Percentiles rank a stretch among this genome's conserved stretches.
phyloP scores from a whole-genome alignment of 1,140 invertebrate genomes.

The Apis laboriosa region DNA sequence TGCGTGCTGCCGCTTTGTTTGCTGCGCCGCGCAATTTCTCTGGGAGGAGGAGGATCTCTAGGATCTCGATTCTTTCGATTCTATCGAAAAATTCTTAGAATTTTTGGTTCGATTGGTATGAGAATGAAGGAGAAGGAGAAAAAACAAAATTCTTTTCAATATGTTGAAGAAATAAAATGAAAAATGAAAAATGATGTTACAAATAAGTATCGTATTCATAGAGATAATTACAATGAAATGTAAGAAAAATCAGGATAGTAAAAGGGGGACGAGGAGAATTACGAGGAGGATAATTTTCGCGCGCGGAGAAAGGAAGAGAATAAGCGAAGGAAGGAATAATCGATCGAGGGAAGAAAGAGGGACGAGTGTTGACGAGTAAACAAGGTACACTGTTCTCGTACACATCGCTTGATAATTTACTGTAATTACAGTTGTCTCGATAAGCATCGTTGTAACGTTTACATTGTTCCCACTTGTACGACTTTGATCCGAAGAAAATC shows the following conservation, averaged over 20 bases:
- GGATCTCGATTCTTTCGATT: background rate
- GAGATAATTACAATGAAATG: too few species aligned
- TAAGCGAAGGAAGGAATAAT: background rate
- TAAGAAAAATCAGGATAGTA: background rate
- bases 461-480: slow-evolving; percentile 14
- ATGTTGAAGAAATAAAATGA: too few species aligned
- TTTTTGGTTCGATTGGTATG: background rate
- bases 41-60: background rate
- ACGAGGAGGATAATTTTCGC: background rate
- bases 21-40: background rate
- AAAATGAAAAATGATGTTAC: too few species aligned
- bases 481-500: background rate
- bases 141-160: too few species aligned
- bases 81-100: background rate
- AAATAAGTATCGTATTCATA: too few species aligned
- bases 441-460: slow-evolving; percentile 36
- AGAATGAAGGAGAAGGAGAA: too few species aligned
- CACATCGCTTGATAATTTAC: slow-evolving; percentile 27
- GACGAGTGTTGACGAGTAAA: background rate
- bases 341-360: background rate
- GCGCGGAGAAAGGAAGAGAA: background rate
- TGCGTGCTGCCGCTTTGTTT: background rate
- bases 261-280: background rate
- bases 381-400: background rate
- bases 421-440: slow-evolving; percentile 26